Base-by-base conservation (phyloP, 2,113 vertebrate genomes). In the Uria lomvia region DNA sequence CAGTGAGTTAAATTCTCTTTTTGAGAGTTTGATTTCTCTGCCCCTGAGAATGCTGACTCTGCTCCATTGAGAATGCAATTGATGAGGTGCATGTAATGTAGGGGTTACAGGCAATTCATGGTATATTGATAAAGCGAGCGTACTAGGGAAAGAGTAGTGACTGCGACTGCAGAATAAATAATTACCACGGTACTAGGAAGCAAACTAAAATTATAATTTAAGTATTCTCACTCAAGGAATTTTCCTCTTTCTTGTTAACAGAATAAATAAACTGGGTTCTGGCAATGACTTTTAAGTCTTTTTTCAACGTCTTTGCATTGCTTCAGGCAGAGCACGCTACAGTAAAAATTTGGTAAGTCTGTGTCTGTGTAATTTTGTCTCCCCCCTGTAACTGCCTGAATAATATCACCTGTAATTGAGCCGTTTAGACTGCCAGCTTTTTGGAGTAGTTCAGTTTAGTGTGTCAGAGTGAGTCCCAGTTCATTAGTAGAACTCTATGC, bases 271-370 rank as follows among this genome's bases (percentile, higher is more conserved):
- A 72, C 96, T 99, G 20, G 99, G 99, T 43, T 99, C 99, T 90
- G 99, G 99, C 90, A 99, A 99, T 96, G 99, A 99, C 95, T 99
- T 99, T 92, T 99, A 99, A 95, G 99, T 99, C 24, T 99, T 99
- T 97, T 99, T 99, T 86, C 99, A 99, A 97, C 98, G 99, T 89
- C 98, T 99, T 88, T 99, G 99, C 83, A 99, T 99, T 7, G 97
- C 99, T 80, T 98, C 99, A 53, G 99, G 98, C 42, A 98, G 99
- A 98, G 99, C 98, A 53, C 99, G 99, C 93, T 99, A 99, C 97
- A 99, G 98, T 78, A 99, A 99, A 97, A 98, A 99, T 67, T 98
- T 96, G 98, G 99, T 99, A 96, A 98, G 98, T 94, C 16, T 95
- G 8, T 90, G n/a, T 66, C 53, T 40, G 60, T 74, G 22, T 67